Evolutionary conservation across 1,140 invertebrate genomes (phyloP).

Genomic region (Caerostris darwini): DNA sequence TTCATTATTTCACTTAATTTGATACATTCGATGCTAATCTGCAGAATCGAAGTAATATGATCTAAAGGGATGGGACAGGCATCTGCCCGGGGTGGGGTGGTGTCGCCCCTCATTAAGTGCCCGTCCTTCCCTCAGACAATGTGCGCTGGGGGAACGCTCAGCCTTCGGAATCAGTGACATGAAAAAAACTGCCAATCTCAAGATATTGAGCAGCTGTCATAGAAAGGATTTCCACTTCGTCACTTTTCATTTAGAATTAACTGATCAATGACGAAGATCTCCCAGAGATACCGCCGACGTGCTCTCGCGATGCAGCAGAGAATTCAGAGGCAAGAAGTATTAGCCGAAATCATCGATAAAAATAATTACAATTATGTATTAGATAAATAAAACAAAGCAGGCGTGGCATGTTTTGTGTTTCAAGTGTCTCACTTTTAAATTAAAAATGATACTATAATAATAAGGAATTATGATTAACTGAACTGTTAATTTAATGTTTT

Average conservation of each 20-base stretch:
- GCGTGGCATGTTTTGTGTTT: too few relatives aligned
- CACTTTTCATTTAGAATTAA: not conserved
- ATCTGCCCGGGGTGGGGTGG: not conserved
- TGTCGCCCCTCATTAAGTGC: not conserved
- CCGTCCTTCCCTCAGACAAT: not conserved
- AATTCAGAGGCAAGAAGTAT: too few relatives aligned
- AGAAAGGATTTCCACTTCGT: not conserved
- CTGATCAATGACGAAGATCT: not conserved
- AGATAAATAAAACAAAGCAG: too few relatives aligned
- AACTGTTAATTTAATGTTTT: too few relatives aligned
- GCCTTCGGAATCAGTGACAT: not conserved
- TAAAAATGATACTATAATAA: too few relatives aligned
- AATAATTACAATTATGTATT: too few relatives aligned
- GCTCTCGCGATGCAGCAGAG: not conserved
- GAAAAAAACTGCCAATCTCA: not conserved
- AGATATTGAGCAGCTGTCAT: not conserved
- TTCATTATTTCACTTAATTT: conserved; percentile 21
- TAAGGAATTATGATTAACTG: too few relatives aligned
- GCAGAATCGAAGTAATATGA: not conserved
- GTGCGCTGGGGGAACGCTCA: not conserved
- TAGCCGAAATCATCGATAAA: too few relatives aligned
- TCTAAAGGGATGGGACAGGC: not conserved
- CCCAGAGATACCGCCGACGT: not conserved
- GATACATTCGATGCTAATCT: not conserved
- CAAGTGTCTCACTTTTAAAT: too few relatives aligned